Evolutionary conservation across 1,140 invertebrate species (phyloP).

Genomic region (Ceratoteleas bidentatus): DNA sequence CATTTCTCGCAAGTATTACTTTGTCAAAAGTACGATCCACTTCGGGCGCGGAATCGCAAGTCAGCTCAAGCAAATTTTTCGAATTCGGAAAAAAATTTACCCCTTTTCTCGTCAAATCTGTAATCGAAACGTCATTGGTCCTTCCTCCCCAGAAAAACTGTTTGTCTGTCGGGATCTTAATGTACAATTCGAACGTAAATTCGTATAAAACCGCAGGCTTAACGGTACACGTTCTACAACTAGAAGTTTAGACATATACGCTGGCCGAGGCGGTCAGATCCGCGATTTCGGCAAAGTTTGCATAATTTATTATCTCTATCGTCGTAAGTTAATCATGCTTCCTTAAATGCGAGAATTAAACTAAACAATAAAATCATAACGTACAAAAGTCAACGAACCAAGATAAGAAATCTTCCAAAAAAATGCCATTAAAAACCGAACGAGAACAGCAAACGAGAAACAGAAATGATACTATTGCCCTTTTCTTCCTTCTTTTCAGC

Average conservation of each 20-base stretch:
- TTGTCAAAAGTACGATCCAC: no score
- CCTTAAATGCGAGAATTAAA: conserved; percentile 37
- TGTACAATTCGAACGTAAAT: conserved; percentile 68
- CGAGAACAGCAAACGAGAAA: not conserved
- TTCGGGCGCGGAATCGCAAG: no score
- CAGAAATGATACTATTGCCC: not conserved
- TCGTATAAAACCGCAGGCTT: conserved; percentile 73
- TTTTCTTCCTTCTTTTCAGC: conserved; percentile 27
- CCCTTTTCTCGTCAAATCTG: no score
- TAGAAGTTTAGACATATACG: conserved; percentile 81
- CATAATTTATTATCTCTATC: conserved; percentile 75
- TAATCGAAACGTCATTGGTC: no score
- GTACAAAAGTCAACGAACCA: conserved; percentile 54
- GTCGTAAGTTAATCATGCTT: conserved; percentile 69
- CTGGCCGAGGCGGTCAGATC: conserved; percentile 79
- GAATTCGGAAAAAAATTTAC: no score
- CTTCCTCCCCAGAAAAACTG: no score
- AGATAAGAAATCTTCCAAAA: conserved; percentile 10
- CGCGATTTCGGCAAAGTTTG: conserved; percentile 76
- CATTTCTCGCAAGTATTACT: no score
- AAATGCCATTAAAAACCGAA: no score
- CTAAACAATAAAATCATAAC: conserved; percentile 60
- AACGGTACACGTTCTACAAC: conserved; percentile 78
- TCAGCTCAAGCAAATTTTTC: no score
- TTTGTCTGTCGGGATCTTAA: conserved; percentile 15